Evolutionary conservation across 1,140 invertebrate genomes (phyloP).

Genomic region (Thaumetopoea pityocampa): DNA sequence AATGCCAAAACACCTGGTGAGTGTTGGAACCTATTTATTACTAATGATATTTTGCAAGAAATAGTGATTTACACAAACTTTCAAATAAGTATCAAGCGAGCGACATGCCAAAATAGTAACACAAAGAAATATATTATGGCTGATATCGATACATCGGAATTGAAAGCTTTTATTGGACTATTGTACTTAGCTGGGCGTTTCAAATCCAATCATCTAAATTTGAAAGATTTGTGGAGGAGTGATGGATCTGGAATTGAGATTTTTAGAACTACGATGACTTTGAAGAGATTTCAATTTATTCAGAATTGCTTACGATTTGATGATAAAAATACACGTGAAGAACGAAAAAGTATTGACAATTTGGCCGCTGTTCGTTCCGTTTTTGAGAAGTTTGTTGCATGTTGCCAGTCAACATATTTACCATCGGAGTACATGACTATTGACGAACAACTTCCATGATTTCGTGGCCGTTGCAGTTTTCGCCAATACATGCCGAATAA

Average conservation of each 20-base stretch:
- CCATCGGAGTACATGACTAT: constrained; percentile 32
- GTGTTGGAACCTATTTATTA: not conserved
- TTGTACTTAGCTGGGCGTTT: constrained; percentile 8
- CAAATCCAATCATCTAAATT: constrained; percentile 6
- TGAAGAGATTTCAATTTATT: not conserved
- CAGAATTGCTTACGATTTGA: constrained; percentile 21
- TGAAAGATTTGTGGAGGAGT: too few relatives aligned
- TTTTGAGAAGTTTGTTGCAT: constrained; percentile 40
- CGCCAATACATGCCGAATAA: constrained; percentile 67
- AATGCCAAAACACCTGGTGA: not conserved
- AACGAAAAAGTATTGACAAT: constrained; percentile 14
- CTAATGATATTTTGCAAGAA: constrained; percentile 1
- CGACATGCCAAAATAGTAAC: too few relatives aligned
- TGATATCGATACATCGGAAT: too few relatives aligned
- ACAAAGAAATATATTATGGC: too few relatives aligned
- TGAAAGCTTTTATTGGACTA: constrained; percentile 23
- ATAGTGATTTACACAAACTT: not conserved
- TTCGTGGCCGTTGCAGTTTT: constrained; percentile 53
- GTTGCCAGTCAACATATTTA: constrained; percentile 35
- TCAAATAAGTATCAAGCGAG: too few relatives aligned
- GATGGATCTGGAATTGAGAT: not conserved
- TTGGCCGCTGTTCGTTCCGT: constrained; percentile 29
- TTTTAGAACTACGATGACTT: not conserved
- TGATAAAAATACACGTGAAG: constrained; percentile 24
- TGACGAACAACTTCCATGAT: constrained; percentile 15